A percentile compares a stretch with the other conserved stretches of the same genome.
phyloP scores from a whole-genome alignment of 2,113 vertebrate genomes.

The Symphodus melops region DNA sequence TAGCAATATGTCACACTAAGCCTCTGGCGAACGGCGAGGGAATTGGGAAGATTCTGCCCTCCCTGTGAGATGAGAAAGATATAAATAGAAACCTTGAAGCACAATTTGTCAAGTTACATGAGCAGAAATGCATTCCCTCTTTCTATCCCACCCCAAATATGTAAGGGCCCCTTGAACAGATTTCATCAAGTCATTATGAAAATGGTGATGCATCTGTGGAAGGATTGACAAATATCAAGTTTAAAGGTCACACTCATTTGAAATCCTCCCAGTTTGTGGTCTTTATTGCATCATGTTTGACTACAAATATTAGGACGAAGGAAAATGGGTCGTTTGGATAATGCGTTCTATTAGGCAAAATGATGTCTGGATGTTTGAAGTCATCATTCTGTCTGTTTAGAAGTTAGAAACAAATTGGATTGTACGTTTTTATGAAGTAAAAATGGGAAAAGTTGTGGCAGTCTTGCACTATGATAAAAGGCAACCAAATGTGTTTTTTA shows the following conservation, averaged over 20 bases:
- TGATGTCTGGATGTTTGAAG: constrained; percentile 29
- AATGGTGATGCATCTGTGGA: constrained; percentile 54
- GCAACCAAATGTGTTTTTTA: neutral
- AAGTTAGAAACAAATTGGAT: constrained; percentile 30
- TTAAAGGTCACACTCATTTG: constrained; percentile 56
- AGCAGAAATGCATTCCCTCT: constrained; percentile 62
- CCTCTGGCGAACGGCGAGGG: constrained; percentile 80
- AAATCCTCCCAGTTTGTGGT: constrained; percentile 21
- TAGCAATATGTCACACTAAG: constrained; percentile 86
- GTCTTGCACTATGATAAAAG: constrained; percentile 18
- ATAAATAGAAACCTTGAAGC: constrained; percentile 84
- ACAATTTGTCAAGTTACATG: constrained; percentile 81
- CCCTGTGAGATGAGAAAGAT: constrained; percentile 80
- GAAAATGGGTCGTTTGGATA: constrained; percentile 13
- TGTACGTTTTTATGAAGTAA: constrained; percentile 31
- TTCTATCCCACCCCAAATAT: constrained; percentile 54
- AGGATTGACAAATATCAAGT: constrained; percentile 43
- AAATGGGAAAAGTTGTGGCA: constrained; percentile 9
- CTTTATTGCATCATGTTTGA: constrained; percentile 13
- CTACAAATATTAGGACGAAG: constrained; percentile 21
- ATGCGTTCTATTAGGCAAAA: constrained; percentile 17
- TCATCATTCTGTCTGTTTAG: constrained; percentile 11
- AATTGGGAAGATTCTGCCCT: constrained; percentile 80
- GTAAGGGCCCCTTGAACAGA: constrained; percentile 53
- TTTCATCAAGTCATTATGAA: constrained; percentile 64